Evolutionary conservation across 92 coral and sea anemone species (phyloP), one percentile per base, ranked within the genome.

Genomic region (Plumapathes pennacea): DNA sequence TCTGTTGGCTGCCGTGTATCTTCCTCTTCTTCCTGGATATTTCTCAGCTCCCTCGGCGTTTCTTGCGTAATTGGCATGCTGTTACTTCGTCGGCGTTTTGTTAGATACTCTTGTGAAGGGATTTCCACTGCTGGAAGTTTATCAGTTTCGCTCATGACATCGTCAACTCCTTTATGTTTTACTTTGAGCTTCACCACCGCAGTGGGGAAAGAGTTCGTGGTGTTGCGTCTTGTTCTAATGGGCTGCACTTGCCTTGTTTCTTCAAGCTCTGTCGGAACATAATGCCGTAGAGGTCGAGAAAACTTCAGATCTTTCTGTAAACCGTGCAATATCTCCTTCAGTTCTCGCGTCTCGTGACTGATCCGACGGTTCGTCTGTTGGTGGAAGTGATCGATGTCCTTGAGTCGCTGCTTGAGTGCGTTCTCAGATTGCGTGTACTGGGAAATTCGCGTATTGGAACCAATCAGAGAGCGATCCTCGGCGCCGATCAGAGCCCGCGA

Each of bases 331-430:
- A 84, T 79, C 34, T 84, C 64, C 44, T 64, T 49, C 15, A 84
- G 52, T 23, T 84, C 90, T 13, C 77, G 67, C 9, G 83, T 84
- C 60, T 84, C 90, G 14, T 69, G 70, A 37, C 26, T 67, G 33
- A 78, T 74, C 53, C 79, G 58, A 38, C 67, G 78, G 63, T 76
- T 84, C 12, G 90, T 78, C 42, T 78, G 17, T 43, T 79, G 72
- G 54, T 79, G 51, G 5, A 86, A 84, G 43, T 81, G 63, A 44
- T 84, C 53, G 20, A 84, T 49, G 17, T 82, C 86, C 34, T 84
- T 78, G 10, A 84, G 52, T 47, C 73, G 78, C 46, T 69, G 71
- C 49, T 72, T 84, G 1, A 84, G 82, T 27, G 78, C 90, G 28
- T 78, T 79, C 39, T 84, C 90, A 4, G 78, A 27, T 29, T 79